A percentile compares a stretch with the other conserved stretches of the same genome.
phyloP scores from a whole-genome alignment of 2,113 vertebrate genomes.

The Phalacrocorax pelagicus region DNA sequence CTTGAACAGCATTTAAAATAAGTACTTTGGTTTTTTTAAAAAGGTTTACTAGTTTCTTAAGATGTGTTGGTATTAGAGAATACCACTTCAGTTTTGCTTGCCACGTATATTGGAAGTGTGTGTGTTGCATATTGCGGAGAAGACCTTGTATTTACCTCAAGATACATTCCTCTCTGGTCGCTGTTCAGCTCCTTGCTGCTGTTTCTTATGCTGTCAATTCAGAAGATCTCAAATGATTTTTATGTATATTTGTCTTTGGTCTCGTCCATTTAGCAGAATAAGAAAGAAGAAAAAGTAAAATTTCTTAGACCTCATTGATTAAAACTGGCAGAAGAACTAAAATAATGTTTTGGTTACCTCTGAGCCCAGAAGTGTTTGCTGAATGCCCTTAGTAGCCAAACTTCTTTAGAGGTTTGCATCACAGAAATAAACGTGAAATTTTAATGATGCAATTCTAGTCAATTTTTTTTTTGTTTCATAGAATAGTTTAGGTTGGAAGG shows the following conservation, averaged over 20 bases:
- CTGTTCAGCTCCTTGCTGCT: background rate
- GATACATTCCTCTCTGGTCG: background rate
- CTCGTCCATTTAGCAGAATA: background rate
- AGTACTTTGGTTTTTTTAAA: background rate
- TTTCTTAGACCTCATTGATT: background rate
- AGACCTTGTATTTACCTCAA: background rate
- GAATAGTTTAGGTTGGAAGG: background rate
- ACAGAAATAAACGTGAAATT: background rate
- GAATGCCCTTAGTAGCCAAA: background rate
- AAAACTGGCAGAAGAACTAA: background rate
- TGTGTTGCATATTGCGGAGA: background rate
- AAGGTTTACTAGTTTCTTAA: background rate
- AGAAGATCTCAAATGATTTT: background rate
- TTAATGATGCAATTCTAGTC: too few species aligned
- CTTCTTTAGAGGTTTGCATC: background rate
- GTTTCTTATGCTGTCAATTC: background rate
- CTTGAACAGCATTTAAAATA: background rate
- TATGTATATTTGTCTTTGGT: background rate
- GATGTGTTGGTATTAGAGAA: background rate
- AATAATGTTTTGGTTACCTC: background rate
- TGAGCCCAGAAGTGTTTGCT: background rate
- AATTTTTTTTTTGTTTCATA: background rate
- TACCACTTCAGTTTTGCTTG: background rate
- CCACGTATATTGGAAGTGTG: background rate
- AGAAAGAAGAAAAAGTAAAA: background rate